Percentiles rank a stretch among this genome's conserved stretches.
Evolutionary conservation across 2,113 vertebrate genomes (phyloP).

Genomic region (Miniopterus natalensis): DNA sequence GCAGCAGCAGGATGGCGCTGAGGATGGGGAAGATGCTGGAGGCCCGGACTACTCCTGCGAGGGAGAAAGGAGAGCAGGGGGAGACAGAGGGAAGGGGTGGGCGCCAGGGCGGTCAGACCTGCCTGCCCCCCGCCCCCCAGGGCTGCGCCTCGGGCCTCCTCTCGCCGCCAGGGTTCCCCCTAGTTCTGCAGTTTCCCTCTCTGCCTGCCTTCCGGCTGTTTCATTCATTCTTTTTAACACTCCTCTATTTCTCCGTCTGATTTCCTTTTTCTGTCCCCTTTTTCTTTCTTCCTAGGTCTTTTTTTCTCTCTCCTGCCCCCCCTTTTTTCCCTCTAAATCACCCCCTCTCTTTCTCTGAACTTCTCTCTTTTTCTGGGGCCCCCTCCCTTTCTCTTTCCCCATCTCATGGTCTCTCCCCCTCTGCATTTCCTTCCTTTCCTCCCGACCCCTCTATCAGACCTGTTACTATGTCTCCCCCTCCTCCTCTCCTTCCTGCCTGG

Average conservation of each 20-base stretch:
- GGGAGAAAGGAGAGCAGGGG: background rate
- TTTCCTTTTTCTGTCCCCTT: background rate
- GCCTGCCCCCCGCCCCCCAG: background rate
- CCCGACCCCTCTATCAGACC: background rate
- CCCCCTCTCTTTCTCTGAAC: background rate
- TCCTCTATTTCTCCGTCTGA: background rate
- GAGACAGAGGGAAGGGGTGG: background rate
- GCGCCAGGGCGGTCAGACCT: background rate
- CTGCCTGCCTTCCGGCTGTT: background rate
- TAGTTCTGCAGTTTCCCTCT: background rate
- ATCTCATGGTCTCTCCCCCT: background rate
- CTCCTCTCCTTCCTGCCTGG: background rate
- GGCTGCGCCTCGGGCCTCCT: background rate
- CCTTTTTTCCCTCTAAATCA: background rate
- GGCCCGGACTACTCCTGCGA: constrained; percentile 94
- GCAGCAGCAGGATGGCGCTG: constrained; percentile 95
- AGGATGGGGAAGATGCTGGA: constrained; percentile 98
- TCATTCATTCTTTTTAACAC: background rate
- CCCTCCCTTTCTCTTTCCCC: background rate
- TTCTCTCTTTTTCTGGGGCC: background rate
- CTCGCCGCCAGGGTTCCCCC: too few relatives aligned
- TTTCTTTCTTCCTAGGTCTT: background rate
- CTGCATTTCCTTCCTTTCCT: background rate
- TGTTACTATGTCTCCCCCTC: background rate
- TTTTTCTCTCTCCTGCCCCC: background rate